A percentile compares a stretch with the other conserved stretches of the same genome.
Conservation (phyloP, 2,797 vertebrate species). For the Arrhamphus sclerolepis region DNA sequence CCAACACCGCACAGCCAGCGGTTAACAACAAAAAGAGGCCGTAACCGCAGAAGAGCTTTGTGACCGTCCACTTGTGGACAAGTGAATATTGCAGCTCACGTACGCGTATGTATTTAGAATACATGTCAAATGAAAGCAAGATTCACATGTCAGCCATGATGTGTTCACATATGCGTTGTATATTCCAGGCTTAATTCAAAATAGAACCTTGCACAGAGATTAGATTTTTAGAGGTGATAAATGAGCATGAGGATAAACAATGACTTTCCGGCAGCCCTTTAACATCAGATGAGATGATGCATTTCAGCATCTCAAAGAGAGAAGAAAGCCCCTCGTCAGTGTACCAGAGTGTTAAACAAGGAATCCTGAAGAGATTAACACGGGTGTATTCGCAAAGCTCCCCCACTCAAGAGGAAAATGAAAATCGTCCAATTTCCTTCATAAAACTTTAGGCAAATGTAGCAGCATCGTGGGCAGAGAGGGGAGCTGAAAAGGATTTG, state of each 20-base stretch:
- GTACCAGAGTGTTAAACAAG: slow-evolving; percentile 31
- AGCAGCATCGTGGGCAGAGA: slow-evolving; percentile 36
- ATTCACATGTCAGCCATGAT: too few relatives aligned
- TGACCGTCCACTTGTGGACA: too few relatives aligned
- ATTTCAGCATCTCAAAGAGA: slow-evolving; percentile 21
- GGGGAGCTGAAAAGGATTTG: slow-evolving; percentile 40
- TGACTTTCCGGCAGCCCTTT: slow-evolving; percentile 44
- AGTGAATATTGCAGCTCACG: too few relatives aligned
- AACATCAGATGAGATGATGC: slow-evolving; percentile 44
- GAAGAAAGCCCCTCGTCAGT: slow-evolving; percentile 35
- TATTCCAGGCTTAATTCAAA: too few relatives aligned
- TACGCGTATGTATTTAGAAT: too few relatives aligned
- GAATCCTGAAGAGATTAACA: slow-evolving; percentile 65
- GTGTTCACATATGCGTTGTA: too few relatives aligned
- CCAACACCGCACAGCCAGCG: too few relatives aligned
- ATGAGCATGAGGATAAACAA: slow-evolving; percentile 40
- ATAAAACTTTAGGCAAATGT: slow-evolving; percentile 63
- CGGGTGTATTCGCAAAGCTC: slow-evolving; percentile 44
- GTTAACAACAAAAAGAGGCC: too few relatives aligned
- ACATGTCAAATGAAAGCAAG: too few relatives aligned
- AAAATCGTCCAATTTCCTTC: slow-evolving; percentile 68
- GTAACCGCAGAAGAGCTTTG: too few relatives aligned
- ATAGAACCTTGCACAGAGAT: too few relatives aligned
- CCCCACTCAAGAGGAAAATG: slow-evolving; percentile 53
- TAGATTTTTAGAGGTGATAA: too few relatives aligned